Evolutionary conservation across 2,113 vertebrate species (phyloP).

Genomic region (cattle (Bos taurus)): DNA sequence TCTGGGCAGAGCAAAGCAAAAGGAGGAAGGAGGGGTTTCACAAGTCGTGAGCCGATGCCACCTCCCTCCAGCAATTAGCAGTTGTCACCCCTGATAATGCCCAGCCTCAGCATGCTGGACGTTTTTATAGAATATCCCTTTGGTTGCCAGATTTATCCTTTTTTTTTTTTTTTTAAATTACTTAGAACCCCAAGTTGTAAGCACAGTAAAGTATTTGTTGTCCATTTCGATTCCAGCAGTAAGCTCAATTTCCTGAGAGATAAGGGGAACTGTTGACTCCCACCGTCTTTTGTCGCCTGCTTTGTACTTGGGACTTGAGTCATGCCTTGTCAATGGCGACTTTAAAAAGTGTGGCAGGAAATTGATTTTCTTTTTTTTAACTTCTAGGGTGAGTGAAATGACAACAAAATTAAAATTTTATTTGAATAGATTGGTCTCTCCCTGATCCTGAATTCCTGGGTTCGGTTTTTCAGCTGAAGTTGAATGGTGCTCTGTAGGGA

Average conservation of each 20-base stretch:
- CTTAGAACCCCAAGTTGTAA: background rate
- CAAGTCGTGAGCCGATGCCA: too few species aligned
- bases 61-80: background rate
- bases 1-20: background rate
- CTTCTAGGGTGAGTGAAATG: background rate
- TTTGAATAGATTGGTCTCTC: background rate
- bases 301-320: slow-evolving; percentile 7
- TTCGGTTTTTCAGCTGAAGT: background rate
- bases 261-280: slow-evolving; percentile 27
- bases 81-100: background rate
- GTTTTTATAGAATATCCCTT: background rate
- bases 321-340: background rate
- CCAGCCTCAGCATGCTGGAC: rapidly evolving
- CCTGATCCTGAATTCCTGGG: background rate
- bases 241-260: slow-evolving; percentile 50
- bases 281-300: background rate
- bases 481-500: background rate
- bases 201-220: slow-evolving; percentile 29
- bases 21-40: background rate
- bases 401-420: background rate
- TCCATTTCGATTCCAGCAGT: slow-evolving; percentile 5
- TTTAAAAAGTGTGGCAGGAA: slow-evolving; percentile 9
- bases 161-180: background rate
- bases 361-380: background rate
- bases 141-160: background rate